A percentile compares a stretch with the other conserved stretches of the same genome.
Evolutionary conservation across 2,797 vertebrate species (phyloP).

Genomic region (Furcifer pardalis): DNA sequence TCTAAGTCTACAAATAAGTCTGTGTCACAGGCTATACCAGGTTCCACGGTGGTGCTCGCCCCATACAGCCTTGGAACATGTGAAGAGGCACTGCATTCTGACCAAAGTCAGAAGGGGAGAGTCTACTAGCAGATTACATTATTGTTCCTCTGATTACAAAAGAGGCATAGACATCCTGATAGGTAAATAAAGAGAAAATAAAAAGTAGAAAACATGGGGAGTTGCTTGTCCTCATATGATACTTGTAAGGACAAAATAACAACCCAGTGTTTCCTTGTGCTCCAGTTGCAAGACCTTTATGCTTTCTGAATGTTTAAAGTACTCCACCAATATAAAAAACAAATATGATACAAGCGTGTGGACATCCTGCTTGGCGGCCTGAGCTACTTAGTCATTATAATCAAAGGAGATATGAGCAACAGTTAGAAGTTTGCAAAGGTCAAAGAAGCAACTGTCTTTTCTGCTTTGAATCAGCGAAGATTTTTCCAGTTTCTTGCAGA

Average conservation of each 20-base stretch:
- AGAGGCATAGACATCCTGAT: background rate
- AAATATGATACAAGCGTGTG: constrained; percentile 19
- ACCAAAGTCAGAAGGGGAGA: background rate
- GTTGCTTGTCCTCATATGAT: background rate
- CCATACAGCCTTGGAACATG: background rate
- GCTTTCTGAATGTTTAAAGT: constrained; percentile 52
- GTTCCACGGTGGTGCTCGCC: background rate
- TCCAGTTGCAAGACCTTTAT: constrained; percentile 54
- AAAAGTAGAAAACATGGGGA: constrained; percentile 6
- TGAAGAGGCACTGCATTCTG: background rate
- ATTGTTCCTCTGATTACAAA: constrained; percentile 7
- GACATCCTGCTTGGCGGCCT: constrained; percentile 54
- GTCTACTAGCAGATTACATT: too few species aligned
- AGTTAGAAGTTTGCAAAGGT: constrained; percentile 72
- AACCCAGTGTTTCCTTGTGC: constrained; percentile 10
- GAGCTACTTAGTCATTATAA: constrained; percentile 65
- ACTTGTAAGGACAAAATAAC: background rate
- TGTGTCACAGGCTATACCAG: background rate
- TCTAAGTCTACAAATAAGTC: background rate
- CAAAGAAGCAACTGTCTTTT: constrained; percentile 72
- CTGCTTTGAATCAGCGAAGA: constrained; percentile 72
- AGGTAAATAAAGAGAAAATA: background rate
- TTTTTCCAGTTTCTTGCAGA: constrained; percentile 63
- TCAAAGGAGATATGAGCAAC: constrained; percentile 51
- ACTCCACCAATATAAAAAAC: constrained; percentile 47